Base-by-base conservation (phyloP, 92 coral and sea anemone species). In the Siderastrea radians region DNA sequence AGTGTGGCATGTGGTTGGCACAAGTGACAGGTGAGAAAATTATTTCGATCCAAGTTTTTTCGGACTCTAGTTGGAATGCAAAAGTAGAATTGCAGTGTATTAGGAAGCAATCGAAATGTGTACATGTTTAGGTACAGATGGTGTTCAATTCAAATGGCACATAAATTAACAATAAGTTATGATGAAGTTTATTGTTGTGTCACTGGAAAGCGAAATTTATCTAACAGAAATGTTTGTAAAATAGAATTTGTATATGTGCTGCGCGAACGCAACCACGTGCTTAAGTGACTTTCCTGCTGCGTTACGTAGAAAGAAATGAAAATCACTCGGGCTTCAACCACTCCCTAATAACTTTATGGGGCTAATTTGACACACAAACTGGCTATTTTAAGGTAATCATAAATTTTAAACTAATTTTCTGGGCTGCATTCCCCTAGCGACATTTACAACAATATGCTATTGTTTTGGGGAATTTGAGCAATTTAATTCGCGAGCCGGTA, bases 381-480 rank as follows among this genome's bases (percentile, higher is more conserved):
- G 47, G 19, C 19, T 79, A 4, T 49, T 51, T 38, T 51, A 49
- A 1, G 13, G 45, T 51, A 66, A 66, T 26, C 19, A 67, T 6
- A 13, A 53, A 43, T 58, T 17, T 50, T 38, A 26, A 38, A 26
- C 38, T 26, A 26, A 26, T 26, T 26, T 26, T 26, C 38, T 26
- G 38, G 3, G 74, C n/a, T 38, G 38, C 7, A 80, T 12, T 65
- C 74, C 48, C 63, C 0, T 11, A 38, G 74, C 84, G 84, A 38
- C 61, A 13, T 9, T 38, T 7, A 38, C 51, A 50, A 38, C n/a
- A 45, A 64, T 49, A 9, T 13, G 61, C 14, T 61, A 63, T 79
- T 79, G 83, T 79, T 63, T 62, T 19, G 68, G 19, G 44, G 60
- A 63, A 62, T 79, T 49, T 14, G 72, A 62, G 49, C 52, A 14